A percentile compares a stretch with the other conserved stretches of the same genome.
phyloP scores from a whole-genome alignment of 2,797 vertebrate species.

The Lycodopsis pacificus region DNA sequence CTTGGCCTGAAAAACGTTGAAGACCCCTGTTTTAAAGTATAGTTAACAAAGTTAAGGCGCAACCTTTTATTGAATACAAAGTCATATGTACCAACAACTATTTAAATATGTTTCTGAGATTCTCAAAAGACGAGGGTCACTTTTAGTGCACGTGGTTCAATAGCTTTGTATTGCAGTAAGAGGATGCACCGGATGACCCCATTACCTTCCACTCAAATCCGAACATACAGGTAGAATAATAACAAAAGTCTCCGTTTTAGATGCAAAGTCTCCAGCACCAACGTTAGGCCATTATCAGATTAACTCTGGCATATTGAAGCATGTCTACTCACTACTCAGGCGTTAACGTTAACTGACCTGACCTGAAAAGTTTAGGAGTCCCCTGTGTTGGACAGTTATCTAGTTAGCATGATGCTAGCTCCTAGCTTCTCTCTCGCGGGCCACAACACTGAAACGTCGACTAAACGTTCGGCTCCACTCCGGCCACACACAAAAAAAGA shows the following conservation, averaged over 20 bases:
- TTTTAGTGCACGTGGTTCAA: background rate
- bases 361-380: slow-evolving; percentile 71
- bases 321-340: slow-evolving; percentile 4
- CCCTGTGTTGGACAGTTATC: slow-evolving; percentile 53
- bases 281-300: background rate
- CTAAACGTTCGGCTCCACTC: slow-evolving; percentile 64
- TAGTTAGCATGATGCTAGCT: slow-evolving; percentile 74
- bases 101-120: background rate
- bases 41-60: background rate
- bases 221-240: background rate
- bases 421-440: slow-evolving; percentile 67
- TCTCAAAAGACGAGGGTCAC: background rate
- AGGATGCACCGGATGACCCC: background rate
- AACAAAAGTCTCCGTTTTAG: slow-evolving; percentile 10
- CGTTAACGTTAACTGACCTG: slow-evolving; percentile 39
- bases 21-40: background rate
- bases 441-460: slow-evolving; percentile 72
- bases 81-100: background rate
- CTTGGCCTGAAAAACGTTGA: too few relatives aligned
- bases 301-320: background rate
- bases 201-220: slow-evolving; percentile 17
- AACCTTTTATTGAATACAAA: background rate
- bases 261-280: background rate
- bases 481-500: slow-evolving; percentile 19
- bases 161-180: slow-evolving; percentile 12